These are phyloP conservation scores for Hylaeus volcanicus DNA, from an alignment of 1,140 invertebrate species.

Conservation along the genomic window DNA sequence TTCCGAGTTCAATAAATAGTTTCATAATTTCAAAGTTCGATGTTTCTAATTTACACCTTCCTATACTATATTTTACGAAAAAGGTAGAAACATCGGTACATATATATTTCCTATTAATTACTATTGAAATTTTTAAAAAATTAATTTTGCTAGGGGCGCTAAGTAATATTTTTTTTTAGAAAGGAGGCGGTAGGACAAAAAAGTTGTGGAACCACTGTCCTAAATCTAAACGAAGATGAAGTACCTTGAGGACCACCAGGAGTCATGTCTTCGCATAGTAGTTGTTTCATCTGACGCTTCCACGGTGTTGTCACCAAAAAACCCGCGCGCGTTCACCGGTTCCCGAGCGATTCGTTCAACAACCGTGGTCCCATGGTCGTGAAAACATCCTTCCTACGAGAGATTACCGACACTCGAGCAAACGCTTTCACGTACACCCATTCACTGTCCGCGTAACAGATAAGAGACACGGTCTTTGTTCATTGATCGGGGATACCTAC, in stretches of 20 bases:
- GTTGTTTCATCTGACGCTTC: slow-evolving; percentile 47
- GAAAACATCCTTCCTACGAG: not conserved
- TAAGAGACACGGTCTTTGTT: not conserved
- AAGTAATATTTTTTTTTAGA: no score
- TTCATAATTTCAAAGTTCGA: no score
- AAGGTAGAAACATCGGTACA: no score
- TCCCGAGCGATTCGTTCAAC: not conserved
- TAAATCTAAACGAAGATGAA: not conserved
- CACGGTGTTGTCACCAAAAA: slow-evolving; percentile 20
- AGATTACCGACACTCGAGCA: not conserved
- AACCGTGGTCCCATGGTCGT: not conserved
- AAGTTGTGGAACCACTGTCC: no score
- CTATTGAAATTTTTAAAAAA: no score
- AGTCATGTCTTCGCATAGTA: slow-evolving; percentile 68
- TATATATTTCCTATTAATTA: no score
- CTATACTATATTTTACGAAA: no score
- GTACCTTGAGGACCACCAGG: slow-evolving; percentile 56
- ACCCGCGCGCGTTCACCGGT: not conserved
- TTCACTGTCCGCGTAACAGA: not conserved
- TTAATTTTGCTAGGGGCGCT: no score
- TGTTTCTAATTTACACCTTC: no score
- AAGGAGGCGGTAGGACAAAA: no score
- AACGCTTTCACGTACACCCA: not conserved
- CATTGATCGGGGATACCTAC: not conserved
- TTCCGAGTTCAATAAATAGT: no score